Conservation (phyloP, 2,113 vertebrate species). For the Tachysurus fulvidraco region DNA sequence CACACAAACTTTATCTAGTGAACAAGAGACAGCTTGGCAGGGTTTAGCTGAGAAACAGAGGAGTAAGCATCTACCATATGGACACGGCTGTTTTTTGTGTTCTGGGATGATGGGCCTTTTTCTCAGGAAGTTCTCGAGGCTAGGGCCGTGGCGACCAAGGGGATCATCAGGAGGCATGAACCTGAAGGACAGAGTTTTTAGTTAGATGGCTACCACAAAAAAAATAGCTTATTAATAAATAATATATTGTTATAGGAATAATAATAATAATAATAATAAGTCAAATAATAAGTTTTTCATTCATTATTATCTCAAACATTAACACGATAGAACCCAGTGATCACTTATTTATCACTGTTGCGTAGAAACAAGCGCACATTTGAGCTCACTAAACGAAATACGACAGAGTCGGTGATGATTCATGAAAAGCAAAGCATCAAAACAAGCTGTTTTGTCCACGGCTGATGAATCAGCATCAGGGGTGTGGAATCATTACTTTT, state of each 20-base stretch:
- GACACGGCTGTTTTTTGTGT: constrained; percentile 97
- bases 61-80: constrained; percentile 80
- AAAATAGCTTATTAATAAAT: neutral
- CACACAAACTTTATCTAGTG: neutral
- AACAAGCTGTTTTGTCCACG: neutral
- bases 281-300: neutral
- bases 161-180: constrained; percentile 99
- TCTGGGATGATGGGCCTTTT: constrained; percentile 92
- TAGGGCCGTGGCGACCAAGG: constrained; percentile 92
- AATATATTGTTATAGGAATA: too few relatives aligned
- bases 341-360: neutral
- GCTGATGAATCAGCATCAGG: neutral
- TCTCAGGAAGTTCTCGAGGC: constrained; percentile 95
- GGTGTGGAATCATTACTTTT: neutral
- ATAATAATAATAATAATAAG: too few relatives aligned
- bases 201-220: neutral
- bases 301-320: neutral
- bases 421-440: neutral
- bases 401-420: neutral
- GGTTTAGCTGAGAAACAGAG: neutral
- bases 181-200: constrained; percentile 55
- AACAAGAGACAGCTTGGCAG: neutral
- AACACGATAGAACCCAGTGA: neutral
- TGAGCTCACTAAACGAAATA: neutral
- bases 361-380: neutral